Percentiles rank a stretch among this genome's conserved stretches.
Evolutionary conservation across 37 sponge, comb jelly and placozoan genomes (phyloP).

Genomic region (Spongilla lacustris): DNA sequence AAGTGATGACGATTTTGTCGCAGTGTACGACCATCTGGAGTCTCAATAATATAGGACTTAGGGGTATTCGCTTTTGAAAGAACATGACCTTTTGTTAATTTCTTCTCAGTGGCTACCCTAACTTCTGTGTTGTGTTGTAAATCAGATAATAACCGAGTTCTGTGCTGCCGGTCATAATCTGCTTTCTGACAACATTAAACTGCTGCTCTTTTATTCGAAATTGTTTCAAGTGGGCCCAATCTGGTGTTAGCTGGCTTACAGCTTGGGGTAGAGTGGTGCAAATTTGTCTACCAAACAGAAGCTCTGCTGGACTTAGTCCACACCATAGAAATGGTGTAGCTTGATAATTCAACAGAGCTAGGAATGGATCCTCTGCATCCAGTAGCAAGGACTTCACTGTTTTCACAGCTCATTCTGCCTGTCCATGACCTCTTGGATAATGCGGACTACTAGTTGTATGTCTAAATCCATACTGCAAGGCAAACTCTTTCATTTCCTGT

Average conservation of each 20-base stretch:
- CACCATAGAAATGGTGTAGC: slow-evolving; percentile 72
- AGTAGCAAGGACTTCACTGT: slow-evolving; percentile 40
- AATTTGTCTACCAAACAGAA: slow-evolving; percentile 48
- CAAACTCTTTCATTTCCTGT: slow-evolving; percentile 11
- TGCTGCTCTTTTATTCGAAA: not conserved
- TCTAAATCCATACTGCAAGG: slow-evolving; percentile 18
- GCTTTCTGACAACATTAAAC: not conserved
- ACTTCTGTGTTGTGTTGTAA: no score
- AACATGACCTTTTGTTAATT: no score
- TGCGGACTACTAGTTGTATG: slow-evolving; percentile 41
- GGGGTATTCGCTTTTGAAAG: no score
- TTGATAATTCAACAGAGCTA: slow-evolving; percentile 52
- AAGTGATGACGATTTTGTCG: no score
- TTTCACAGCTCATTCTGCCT: slow-evolving; percentile 50
- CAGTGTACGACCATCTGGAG: no score
- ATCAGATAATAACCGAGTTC: no score
- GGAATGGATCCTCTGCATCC: slow-evolving; percentile 21
- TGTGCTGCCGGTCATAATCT: no score
- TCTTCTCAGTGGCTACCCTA: no score
- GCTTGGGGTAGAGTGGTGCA: slow-evolving; percentile 54
- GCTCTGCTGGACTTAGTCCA: slow-evolving; percentile 41
- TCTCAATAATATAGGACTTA: no score
- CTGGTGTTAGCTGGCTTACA: not conserved
- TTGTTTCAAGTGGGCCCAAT: slow-evolving; percentile 1
- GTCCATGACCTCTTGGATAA: slow-evolving; percentile 65